Evolutionary conservation across 2,797 vertebrate genomes (phyloP).

Genomic region (Chrysocyon brachyurus): DNA sequence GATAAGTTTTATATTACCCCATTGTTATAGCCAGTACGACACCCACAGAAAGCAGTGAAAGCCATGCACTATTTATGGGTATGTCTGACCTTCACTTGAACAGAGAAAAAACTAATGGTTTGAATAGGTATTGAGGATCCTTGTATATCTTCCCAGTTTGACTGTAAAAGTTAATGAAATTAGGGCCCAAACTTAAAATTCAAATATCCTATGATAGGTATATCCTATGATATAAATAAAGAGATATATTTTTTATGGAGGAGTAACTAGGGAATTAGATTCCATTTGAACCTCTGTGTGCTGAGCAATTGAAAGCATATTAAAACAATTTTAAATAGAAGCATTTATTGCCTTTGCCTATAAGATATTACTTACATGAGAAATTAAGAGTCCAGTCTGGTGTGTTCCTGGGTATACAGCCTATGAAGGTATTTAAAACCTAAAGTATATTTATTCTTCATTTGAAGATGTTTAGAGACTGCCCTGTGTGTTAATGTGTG

Average conservation of each 20-base stretch:
- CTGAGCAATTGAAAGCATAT: constrained; percentile 49
- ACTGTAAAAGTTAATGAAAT: constrained; percentile 66
- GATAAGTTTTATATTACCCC: not conserved
- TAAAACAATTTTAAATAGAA: constrained; percentile 65
- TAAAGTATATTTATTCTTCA: constrained; percentile 81
- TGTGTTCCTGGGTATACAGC: constrained; percentile 56
- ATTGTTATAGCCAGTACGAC: not conserved
- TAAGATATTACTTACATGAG: constrained; percentile 66
- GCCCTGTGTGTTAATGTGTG: constrained; percentile 79
- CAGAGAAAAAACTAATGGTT: not conserved
- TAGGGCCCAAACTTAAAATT: not conserved
- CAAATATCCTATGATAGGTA: not conserved
- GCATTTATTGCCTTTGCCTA: constrained; percentile 66
- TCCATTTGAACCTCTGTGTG: constrained; percentile 47
- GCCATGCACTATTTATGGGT: not conserved
- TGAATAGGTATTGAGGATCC: not conserved
- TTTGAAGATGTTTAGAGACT: constrained; percentile 82
- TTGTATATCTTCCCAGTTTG: constrained; percentile 36
- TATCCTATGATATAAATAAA: constrained; percentile 16
- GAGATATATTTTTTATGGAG: not conserved
- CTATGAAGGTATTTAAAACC: constrained; percentile 74
- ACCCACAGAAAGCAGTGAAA: not conserved
- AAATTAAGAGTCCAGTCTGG: constrained; percentile 71
- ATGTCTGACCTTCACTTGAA: not conserved
- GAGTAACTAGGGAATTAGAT: constrained; percentile 38